These are phyloP conservation scores for Nemoura dubitans DNA, from an alignment of 2,888 invertebrate species.

Conservation along the genomic window DNA sequence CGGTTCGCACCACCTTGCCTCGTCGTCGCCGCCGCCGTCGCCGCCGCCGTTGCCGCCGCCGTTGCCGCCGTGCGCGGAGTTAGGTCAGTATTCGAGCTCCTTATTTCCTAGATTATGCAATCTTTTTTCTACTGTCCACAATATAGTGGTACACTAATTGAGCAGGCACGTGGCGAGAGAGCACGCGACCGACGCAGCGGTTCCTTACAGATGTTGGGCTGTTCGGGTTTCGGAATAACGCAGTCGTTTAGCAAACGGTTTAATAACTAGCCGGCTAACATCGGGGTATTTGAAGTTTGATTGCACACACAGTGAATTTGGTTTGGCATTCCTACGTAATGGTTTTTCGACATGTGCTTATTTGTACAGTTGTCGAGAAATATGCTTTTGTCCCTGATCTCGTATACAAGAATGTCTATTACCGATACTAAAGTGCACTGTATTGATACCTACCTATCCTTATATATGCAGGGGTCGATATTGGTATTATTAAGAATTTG, in stretches of 20 bases:
- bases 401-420: no score
- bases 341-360: no score
- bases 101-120: conserved; percentile 3
- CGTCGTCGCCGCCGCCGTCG: neutral
- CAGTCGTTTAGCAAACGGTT: neutral
- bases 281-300: no score
- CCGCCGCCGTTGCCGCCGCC: neutral
- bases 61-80: neutral
- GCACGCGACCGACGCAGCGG: neutral
- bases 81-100: neutral
- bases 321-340: no score
- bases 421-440: no score
- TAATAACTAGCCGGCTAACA: no score
- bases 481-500: no score
- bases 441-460: no score
- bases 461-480: no score
- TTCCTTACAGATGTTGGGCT: neutral
- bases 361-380: no score
- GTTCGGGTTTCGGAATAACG: neutral
- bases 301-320: no score
- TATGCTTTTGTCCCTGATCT: no score
- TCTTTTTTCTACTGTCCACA: conserved; percentile 7
- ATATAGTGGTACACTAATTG: conserved; percentile 1
- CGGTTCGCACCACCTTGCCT: neutral
- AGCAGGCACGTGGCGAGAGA: neutral